Evolutionary conservation across 2,888 invertebrate genomes (phyloP).

Genomic region (Nymphalis c-album): DNA sequence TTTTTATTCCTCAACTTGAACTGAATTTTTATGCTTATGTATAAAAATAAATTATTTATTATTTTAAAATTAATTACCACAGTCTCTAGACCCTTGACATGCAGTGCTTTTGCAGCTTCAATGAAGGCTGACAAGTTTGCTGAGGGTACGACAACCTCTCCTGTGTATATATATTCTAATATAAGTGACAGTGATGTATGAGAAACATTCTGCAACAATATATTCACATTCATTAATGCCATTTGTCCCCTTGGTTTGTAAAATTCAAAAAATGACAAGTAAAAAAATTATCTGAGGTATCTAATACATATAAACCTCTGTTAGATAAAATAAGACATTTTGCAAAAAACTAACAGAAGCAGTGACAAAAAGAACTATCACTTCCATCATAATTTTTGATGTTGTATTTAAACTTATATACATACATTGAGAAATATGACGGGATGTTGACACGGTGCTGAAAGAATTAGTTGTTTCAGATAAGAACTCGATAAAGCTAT

Average conservation of each 20-base stretch:
- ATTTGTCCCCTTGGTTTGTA: neutral
- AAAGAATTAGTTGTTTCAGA: slow-evolving; percentile 68
- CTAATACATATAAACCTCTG: neutral
- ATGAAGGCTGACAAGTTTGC: slow-evolving; percentile 58
- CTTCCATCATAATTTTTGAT: neutral
- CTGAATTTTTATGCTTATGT: neutral
- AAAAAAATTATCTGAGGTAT: slow-evolving; percentile 6
- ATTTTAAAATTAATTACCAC: slow-evolving; percentile 50
- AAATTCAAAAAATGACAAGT: neutral
- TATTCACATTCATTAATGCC: neutral
- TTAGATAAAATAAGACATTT: neutral
- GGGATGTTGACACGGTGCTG: slow-evolving; percentile 73
- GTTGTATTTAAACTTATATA: neutral
- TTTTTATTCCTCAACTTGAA: too few relatives aligned
- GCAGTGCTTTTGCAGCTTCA: slow-evolving; percentile 65
- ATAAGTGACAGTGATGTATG: slow-evolving; percentile 59
- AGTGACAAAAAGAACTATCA: too few relatives aligned
- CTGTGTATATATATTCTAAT: slow-evolving; percentile 71
- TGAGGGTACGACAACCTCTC: slow-evolving; percentile 62
- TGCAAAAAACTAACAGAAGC: too few relatives aligned
- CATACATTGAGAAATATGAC: slow-evolving; percentile 74
- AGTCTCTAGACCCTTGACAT: slow-evolving; percentile 65
- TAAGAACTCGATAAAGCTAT: slow-evolving; percentile 74
- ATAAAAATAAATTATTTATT: neutral
- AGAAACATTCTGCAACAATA: slow-evolving; percentile 62